These are phyloP conservation scores for Listrodromus nycthemerus DNA, from an alignment of 2,888 invertebrate species.

Conservation along the genomic window DNA sequence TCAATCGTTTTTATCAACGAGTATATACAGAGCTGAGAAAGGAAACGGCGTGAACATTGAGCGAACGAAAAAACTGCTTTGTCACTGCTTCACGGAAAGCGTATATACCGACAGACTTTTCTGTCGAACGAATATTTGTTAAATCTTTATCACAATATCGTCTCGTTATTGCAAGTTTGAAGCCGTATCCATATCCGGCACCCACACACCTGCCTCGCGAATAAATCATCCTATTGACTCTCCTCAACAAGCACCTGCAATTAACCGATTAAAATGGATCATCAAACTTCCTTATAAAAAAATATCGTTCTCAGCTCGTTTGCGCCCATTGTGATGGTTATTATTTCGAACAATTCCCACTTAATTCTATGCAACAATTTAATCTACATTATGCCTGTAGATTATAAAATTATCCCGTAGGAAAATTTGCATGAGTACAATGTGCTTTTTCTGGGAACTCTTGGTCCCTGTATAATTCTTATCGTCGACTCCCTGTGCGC, in stretches of 20 bases:
- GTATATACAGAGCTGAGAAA: slow-evolving; percentile 18
- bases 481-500: slow-evolving; percentile 25
- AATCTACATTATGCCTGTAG: slow-evolving; percentile 47
- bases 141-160: slow-evolving; percentile 48
- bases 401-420: slow-evolving; percentile 47
- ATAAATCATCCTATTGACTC: slow-evolving; percentile 7
- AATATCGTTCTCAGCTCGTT: slow-evolving; percentile 36
- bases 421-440: slow-evolving; percentile 46
- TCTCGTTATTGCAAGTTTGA: slow-evolving; percentile 17
- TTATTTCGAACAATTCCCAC: slow-evolving; percentile 30
- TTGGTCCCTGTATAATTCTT: slow-evolving; percentile 28
- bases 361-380: slow-evolving; percentile 37
- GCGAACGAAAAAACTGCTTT: slow-evolving; percentile 37
- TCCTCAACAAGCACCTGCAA: not conserved
- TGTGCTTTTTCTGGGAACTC: slow-evolving; percentile 33
- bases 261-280: slow-evolving; percentile 6
- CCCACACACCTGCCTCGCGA: not conserved
- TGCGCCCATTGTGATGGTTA: slow-evolving; percentile 27
- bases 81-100: slow-evolving; percentile 27
- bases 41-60: slow-evolving; percentile 17
- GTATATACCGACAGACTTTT: not conserved
- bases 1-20: slow-evolving; percentile 74
- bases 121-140: slow-evolving; percentile 19
- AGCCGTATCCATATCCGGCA: not conserved
- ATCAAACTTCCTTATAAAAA: slow-evolving; percentile 9